Evolutionary conservation across 2,888 invertebrate species (phyloP).

Genomic region (Plagodis pulveraria): DNA sequence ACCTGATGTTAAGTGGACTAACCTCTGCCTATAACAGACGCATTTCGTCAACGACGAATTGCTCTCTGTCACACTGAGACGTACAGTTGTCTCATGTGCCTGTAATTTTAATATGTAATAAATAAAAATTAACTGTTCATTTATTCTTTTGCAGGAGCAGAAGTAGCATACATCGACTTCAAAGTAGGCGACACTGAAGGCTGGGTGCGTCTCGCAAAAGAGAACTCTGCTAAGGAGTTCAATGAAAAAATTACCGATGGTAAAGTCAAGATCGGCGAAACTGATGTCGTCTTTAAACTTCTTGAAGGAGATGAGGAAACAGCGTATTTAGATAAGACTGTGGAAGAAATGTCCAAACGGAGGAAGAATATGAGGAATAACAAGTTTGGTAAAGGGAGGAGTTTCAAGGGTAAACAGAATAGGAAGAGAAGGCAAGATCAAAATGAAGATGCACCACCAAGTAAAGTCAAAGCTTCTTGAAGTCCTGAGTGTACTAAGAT

Average conservation of each 20-base stretch:
- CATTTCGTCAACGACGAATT: no score
- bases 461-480: constrained; percentile 53
- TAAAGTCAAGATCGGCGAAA: constrained; percentile 82
- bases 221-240: constrained; percentile 88
- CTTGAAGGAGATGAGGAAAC: constrained; percentile 91
- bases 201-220: constrained; percentile 88
- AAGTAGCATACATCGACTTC: constrained; percentile 91
- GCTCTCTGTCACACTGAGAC: no score
- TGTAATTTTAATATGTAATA: neutral
- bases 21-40: no score
- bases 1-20: no score
- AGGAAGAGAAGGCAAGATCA: constrained; percentile 64
- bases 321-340: constrained; percentile 86
- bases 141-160: constrained; percentile 62
- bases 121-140: neutral
- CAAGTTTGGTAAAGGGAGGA: constrained; percentile 52
- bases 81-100: no score
- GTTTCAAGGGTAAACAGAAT: constrained; percentile 57
- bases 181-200: constrained; percentile 90
- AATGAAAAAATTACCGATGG: constrained; percentile 87
- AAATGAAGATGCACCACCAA: constrained; percentile 55
- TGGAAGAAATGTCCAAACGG: constrained; percentile 85
- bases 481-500: constrained; percentile 47
- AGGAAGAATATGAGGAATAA: constrained; percentile 76
- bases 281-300: constrained; percentile 81